Evolutionary conservation across 1,140 invertebrate species (phyloP), one percentile per base, ranked within the genome.

Genomic region (Eriocheir sinensis): DNA sequence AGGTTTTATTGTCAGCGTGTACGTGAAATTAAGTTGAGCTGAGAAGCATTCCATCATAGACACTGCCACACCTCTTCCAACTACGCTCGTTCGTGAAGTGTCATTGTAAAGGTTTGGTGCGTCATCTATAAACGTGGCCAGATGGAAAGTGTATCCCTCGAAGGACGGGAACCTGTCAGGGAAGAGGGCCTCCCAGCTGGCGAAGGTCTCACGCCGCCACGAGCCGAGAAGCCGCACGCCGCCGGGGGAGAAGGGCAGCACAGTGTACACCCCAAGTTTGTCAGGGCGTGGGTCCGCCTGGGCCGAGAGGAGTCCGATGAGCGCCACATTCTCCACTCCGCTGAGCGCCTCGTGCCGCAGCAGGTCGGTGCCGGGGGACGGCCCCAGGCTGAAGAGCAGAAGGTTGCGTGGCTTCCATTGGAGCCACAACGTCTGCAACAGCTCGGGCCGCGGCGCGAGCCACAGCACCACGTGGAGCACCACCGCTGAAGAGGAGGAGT

Each of bases 381-480:
- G 30, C 44, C 38, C 86, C 86, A 89, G 40, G 86, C 12, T 89
- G 38, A 89, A 48, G 38, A 89, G 40, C 86, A 89, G 40, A n/a
- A 89, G 86, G 86, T 89, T 41, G 2, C 12, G 9, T 2, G 86
- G 86, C 86, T 44, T 44, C 86, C 86, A 89, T 38, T 44, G 30
- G 4, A 21, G 38, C 86, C 86, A 89, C 38, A 89, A n/a, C 27
- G 86, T 41, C 86, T 89, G 38, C 30, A 89, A 41, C 30, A 44
- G 30, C 86, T 89, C 38, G 38, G 38, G 6, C 30, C 27, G 36
- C 38, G 40, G 0, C 3, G 86, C 30, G 38, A 89, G 86, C 12
- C 40, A 89, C 38, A 89, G 1, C 15, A 89, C 38, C 15, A 89
- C 27, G 48, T 89, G 86, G 38, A 89, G 15, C 0, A 89, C 36